Base-by-base conservation (phyloP, 2,797 vertebrate species). In the Pseudomugil tenellus region DNA sequence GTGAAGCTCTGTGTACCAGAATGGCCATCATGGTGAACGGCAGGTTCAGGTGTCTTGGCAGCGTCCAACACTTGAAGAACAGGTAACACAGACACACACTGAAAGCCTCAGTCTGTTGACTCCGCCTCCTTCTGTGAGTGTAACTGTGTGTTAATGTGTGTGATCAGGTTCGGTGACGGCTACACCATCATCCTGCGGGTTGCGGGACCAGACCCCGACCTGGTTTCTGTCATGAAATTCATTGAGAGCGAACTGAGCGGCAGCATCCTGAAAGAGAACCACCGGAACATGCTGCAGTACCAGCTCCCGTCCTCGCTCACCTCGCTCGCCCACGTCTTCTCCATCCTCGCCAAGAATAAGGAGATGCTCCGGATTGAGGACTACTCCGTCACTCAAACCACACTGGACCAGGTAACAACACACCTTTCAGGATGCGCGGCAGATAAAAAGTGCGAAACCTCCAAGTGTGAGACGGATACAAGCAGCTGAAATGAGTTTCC, bases 21-120 rank as follows among this genome's bases (percentile, higher is more conserved):
- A 98, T 99, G 96, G 97, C 97, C 3, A 98, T 98, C 72, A 99
- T 99, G 97, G 97, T 99, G 80, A 99, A 98, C 1, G 97, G 97
- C 69, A 93, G 95, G 83, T 99, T 99, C 93, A 94, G 96, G 69
- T 99, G 97, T 77, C 91, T 99, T 76, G 97, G 97, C 77, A 98
- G 97, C 0, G 97, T 98, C 58, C 97, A 99, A 64, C 97, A 99
- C 86, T 93, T 99, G 57, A 99, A 99, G 90, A 99, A 98, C 86
- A 97, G 96, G 97, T 97, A 35, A 41, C 10, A 37, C 28, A 48
- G 17, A 17, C 0, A 12, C 0, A 2, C 35, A 2, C 28, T 13
- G 5, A 19, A 2, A n/a, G 3, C 17, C 43, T 48, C 2, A 3
- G 46, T 49, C 46, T 12, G 46, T 49, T 4, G 37, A 16, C 37